Evolutionary conservation across 2,113 vertebrate genomes (phyloP), one percentile per base, ranked within the genome.

Genomic region (Clarias macrocephalus): DNA sequence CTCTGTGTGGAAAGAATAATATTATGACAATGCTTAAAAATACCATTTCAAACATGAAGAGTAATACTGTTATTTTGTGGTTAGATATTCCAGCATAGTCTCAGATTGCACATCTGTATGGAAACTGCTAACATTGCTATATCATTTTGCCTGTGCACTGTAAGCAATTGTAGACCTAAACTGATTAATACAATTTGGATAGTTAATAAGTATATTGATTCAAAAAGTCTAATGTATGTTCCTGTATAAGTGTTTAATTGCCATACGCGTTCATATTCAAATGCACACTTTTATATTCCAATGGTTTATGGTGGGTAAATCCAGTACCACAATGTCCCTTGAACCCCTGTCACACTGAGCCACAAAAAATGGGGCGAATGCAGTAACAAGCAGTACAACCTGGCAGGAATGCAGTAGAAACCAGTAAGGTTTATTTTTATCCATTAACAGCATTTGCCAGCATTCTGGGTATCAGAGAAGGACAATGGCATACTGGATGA

Each of bases 11-110:
- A 88, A 88, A 87, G 48, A 60, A 89, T 76, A 89, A 85, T 88
- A 89, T 88, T 88, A 85, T 89, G 88, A 88, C 83, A 88, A 85
- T 62, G 62, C 52, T 77, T 9, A 85, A 72, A 88, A 82, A 85
- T 62, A 89, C 56, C 30, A 59, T 66, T 72, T 57, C n/a, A 18
- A 76, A 59, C 65, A 48, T 76, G 82, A 52, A 57, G 33, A 83
- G 56, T 57, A 48, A 70, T 52, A 73, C 28, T 72, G 18, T 75
- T 65, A 82, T 82, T 80, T 33, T 2, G 2, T 21, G 77, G 77
- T 33, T 80, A 19, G 28, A 59, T 80, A 33, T 33, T 80, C 54
- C 28, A 33, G 28, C 57, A 57, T 30, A 30, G 76, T 10, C n/a
- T 57, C 57, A 79, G 56, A 79, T 56, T 79, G 54, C n/a, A 80